Evolutionary conservation across 2,797 vertebrate genomes (phyloP).

Genomic region (Semotilus atromaculatus): DNA sequence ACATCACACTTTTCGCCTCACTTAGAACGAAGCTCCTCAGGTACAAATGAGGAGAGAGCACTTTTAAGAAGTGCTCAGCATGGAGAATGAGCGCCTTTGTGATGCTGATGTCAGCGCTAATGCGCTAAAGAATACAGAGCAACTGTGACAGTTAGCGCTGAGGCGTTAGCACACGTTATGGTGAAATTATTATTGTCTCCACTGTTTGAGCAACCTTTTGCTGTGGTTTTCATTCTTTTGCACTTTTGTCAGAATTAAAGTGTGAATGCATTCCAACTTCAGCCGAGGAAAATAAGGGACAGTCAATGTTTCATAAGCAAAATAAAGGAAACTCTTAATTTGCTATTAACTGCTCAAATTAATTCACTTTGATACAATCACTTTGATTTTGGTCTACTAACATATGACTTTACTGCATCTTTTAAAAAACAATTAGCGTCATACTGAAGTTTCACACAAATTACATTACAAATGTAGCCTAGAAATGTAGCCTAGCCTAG

Average conservation of each 20-base stretch:
- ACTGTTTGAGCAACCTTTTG: constrained; percentile 56
- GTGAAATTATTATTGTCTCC: constrained; percentile 63
- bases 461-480: background rate
- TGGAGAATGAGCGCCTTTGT: constrained; percentile 54
- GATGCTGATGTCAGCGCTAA: constrained; percentile 61
- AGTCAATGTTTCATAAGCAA: background rate
- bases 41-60: constrained; percentile 58
- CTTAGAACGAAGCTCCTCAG: constrained; percentile 57
- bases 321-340: background rate
- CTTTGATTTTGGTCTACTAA: background rate
- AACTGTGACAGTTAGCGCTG: constrained; percentile 61
- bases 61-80: constrained; percentile 54
- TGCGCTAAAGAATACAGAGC: constrained; percentile 51
- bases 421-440: background rate
- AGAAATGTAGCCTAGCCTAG: constrained; percentile 2
- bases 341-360: background rate
- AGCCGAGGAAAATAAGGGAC: background rate
- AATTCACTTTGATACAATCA: background rate
- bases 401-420: background rate
- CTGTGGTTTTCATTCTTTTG: constrained; percentile 58
- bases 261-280: constrained; percentile 19
- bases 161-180: constrained; percentile 62
- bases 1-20: constrained; percentile 51
- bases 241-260: constrained; percentile 31
- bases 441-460: background rate